These are phyloP conservation scores for Himalopsyche kuldschensis DNA, from an alignment of 2,888 invertebrate genomes.

Conservation along the genomic window DNA sequence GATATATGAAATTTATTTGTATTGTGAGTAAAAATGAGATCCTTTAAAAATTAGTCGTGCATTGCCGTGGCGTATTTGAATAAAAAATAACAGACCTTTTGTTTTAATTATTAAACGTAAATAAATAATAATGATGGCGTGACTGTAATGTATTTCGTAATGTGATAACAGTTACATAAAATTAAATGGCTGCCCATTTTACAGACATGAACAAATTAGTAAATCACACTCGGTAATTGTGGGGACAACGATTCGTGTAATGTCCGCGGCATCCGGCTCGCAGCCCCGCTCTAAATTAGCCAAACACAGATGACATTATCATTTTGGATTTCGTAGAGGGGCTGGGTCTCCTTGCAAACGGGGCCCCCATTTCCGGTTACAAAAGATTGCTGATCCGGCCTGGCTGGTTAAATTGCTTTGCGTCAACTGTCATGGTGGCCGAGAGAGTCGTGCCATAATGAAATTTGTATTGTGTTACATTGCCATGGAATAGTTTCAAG, in stretches of 20 bases:
- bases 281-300: neutral
- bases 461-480: neutral
- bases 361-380: conserved; percentile 16
- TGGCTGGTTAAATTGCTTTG: neutral
- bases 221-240: neutral
- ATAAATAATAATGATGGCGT: no score
- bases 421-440: neutral
- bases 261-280: neutral
- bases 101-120: no score
- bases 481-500: neutral
- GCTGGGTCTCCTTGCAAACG: neutral
- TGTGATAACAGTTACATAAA: no score
- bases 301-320: neutral
- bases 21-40: no score
- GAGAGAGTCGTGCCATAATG: neutral
- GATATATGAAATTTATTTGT: no score
- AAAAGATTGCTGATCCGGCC: conserved; percentile 12
- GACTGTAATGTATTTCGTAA: no score
- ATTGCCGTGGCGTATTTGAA: no score
- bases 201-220: neutral
- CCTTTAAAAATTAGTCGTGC: no score
- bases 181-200: neutral
- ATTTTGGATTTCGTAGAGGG: neutral
- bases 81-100: no score
- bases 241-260: neutral